A percentile compares a stretch with the other conserved stretches of the same genome.
These are phyloP conservation scores for Melanerpes formicivorus DNA, from an alignment of 2,113 vertebrate genomes.

Conservation along the genomic window DNA sequence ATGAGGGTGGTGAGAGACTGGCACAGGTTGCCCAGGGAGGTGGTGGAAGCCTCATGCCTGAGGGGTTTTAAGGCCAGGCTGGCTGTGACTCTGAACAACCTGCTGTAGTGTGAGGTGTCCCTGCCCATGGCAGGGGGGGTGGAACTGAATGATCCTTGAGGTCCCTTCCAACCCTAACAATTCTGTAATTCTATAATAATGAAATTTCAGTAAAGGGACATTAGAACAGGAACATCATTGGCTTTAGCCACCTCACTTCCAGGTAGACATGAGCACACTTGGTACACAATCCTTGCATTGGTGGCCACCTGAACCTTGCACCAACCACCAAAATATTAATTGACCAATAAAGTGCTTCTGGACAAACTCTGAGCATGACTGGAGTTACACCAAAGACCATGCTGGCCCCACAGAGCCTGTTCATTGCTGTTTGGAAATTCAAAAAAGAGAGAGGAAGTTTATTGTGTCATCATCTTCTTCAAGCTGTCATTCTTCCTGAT, in stretches of 20 bases:
- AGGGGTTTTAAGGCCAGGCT: no score
- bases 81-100: no score
- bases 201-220: background rate
- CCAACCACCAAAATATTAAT: background rate
- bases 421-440: background rate
- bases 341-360: background rate
- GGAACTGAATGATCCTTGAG: no score
- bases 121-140: no score
- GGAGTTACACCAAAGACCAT: background rate
- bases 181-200: background rate
- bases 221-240: background rate
- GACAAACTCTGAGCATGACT: background rate
- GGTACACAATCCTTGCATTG: background rate
- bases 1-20: no score
- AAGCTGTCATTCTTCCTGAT: background rate
- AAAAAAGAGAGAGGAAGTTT: background rate
- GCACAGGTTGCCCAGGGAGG: no score
- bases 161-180: no score
- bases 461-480: background rate
- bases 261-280: fast-evolving
- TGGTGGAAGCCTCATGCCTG: no score
- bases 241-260: background rate
- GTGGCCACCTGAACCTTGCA: background rate
- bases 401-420: background rate
- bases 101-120: no score